Base-by-base conservation (phyloP, 2,113 vertebrate species). In the Ifrita kowaldi region DNA sequence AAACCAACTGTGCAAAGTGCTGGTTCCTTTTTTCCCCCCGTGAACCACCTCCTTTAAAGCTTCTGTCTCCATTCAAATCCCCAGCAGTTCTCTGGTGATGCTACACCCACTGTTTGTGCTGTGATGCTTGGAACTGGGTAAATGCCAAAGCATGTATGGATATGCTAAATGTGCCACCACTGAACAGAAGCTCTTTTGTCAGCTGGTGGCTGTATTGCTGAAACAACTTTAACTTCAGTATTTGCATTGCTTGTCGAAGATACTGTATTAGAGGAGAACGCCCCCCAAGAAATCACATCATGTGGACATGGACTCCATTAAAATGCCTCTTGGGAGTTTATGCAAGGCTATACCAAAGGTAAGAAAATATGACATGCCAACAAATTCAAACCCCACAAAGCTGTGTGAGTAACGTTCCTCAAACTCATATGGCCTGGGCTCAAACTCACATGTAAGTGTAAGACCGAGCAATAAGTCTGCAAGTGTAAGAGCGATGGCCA, bases 61-160 rank as follows among this genome's bases (percentile, higher is more conserved):
- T 80, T 11, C 10, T 87, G 14, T 62, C 20, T 83, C 21, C 5
- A 2, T 49, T 63, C n/a, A 50, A 75, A 57, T 55, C 23, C 18
- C 5, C 8, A 26, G 49, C 8, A 49, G 19, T 19, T 7, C 2
- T 1, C 27, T 47, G 19, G 7, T 0, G 0, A 42, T 35, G 39
- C 4, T 67, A 20, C 7, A 32, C 12, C 11, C 11, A 13, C 24
- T 3, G 0, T 60, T 71, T 27, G 6, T 77, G 13, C 26, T 47
- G 32, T 49, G 44, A 27, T 65, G 11, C 7, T 92, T 42, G 41
- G 50, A 86, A 59, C 1, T 21, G 27, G 3, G 8, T 53, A 80
- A 80, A n/a, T 28, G 26, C 12, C 22, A 24, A 32, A 60, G 18
- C 7, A 24, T 17, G 2, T 4, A 4, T 60, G 28, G 27, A 10